Evolutionary conservation across 2,888 invertebrate genomes (phyloP).

Genomic region (Sesia apiformis): DNA sequence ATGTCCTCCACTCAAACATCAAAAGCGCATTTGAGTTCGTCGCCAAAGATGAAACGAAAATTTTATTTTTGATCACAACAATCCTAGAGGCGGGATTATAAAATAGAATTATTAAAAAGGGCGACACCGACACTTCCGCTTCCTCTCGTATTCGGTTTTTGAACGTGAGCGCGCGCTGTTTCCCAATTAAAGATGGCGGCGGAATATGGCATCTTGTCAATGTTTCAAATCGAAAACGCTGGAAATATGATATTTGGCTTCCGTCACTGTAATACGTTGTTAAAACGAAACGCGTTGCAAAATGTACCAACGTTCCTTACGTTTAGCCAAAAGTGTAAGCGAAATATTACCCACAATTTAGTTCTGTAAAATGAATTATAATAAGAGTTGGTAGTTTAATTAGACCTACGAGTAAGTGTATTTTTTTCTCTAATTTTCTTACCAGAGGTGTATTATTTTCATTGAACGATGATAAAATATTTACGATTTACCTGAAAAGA

Average conservation of each 20-base stretch:
- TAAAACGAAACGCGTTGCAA: neutral
- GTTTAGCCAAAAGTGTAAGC: too few species aligned
- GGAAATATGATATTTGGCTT: constrained; percentile 8
- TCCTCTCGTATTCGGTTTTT: constrained; percentile 48
- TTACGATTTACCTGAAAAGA: too few species aligned
- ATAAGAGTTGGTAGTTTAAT: too few species aligned
- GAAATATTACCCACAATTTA: too few species aligned
- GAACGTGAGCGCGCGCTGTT: constrained; percentile 26
- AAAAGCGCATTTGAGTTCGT: constrained; percentile 33
- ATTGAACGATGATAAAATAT: too few species aligned
- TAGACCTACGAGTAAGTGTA: too few species aligned
- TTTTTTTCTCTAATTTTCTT: too few species aligned
- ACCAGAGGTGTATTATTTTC: too few species aligned
- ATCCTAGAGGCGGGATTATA: constrained; percentile 45
- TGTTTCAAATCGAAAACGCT: constrained; percentile 10
- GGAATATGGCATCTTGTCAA: constrained; percentile 15
- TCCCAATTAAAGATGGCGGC: constrained; percentile 33
- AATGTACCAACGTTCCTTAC: neutral
- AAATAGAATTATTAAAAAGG: constrained; percentile 62
- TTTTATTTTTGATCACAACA: constrained; percentile 57
- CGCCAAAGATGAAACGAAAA: constrained; percentile 51
- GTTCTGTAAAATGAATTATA: too few species aligned
- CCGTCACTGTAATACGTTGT: constrained; percentile 2
- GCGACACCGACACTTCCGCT: constrained; percentile 62
- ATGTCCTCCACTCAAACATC: constrained; percentile 25